These are phyloP conservation scores for Arnoldichthys spilopterus DNA, from an alignment of 2,797 vertebrate species.

Conservation along the genomic window DNA sequence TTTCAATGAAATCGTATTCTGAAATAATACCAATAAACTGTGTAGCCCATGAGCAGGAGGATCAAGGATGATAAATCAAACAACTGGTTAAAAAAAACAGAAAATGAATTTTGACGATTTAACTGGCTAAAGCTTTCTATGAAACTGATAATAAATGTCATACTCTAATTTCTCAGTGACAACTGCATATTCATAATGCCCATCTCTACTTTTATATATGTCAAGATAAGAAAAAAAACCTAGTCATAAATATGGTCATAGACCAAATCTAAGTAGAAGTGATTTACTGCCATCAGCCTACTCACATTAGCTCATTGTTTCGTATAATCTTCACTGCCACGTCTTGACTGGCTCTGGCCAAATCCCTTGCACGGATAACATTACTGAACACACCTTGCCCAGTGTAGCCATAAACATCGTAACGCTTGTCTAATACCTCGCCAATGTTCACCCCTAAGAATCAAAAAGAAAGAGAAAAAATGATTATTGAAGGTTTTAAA, in stretches of 20 bases:
- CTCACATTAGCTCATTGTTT: slow-evolving; percentile 99
- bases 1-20: neutral
- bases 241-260: too few relatives aligned
- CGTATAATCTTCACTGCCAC: slow-evolving; percentile 99
- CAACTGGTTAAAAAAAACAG: too few relatives aligned
- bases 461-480: slow-evolving; percentile 7
- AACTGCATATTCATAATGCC: too few relatives aligned
- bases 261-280: neutral
- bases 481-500: neutral
- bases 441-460: slow-evolving; percentile 95
- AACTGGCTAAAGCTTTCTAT: too few relatives aligned
- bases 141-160: too few relatives aligned
- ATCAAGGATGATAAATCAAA: too few relatives aligned
- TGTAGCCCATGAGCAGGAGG: too few relatives aligned
- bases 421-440: slow-evolving; percentile 96
- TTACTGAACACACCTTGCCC: slow-evolving; percentile 99
- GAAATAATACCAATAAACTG: neutral
- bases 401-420: slow-evolving; percentile 97
- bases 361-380: slow-evolving; percentile 96
- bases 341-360: slow-evolving; percentile 94
- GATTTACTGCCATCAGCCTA: slow-evolving; percentile 19
- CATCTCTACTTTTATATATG: too few relatives aligned
- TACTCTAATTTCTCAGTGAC: too few relatives aligned
- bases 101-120: too few relatives aligned
- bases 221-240: too few relatives aligned